These are phyloP conservation scores for Microcebus ravelobensis DNA, from an alignment of 2,113 vertebrate genomes.

Conservation along the genomic window DNA sequence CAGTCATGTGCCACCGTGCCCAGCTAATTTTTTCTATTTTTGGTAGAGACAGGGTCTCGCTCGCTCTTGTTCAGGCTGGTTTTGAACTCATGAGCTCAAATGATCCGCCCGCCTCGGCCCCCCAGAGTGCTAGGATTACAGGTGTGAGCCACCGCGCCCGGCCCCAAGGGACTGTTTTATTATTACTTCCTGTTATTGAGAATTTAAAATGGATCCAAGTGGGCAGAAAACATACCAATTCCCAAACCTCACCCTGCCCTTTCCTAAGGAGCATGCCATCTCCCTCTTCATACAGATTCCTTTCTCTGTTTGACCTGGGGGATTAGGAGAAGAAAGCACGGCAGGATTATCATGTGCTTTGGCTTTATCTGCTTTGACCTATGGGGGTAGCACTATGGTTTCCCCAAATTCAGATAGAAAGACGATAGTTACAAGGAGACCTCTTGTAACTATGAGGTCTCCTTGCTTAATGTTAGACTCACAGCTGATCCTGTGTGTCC, in stretches of 20 bases:
- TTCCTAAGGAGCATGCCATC: background rate
- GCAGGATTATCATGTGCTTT: background rate
- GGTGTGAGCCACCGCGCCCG: no score
- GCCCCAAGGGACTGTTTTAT: background rate
- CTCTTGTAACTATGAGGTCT: background rate
- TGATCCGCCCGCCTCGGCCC: no score
- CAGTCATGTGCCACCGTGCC: no score
- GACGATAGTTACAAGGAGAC: background rate
- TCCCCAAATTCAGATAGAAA: background rate
- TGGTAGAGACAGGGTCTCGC: no score
- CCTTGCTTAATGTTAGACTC: background rate
- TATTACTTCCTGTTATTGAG: background rate
- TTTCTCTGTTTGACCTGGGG: background rate
- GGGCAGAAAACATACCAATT: background rate
- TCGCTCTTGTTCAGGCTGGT: no score
- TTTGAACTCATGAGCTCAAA: no score
- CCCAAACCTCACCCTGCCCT: background rate
- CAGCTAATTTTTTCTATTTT: no score
- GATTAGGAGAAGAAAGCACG: background rate
- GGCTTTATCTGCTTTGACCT: background rate
- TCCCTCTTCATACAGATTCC: accelerated
- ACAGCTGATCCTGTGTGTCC: background rate
- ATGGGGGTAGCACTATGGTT: background rate
- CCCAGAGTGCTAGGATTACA: no score
- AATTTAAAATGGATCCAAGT: background rate